phyloP scores from a whole-genome alignment of 2,888 invertebrate genomes.

The Epistrophe eligans region DNA sequence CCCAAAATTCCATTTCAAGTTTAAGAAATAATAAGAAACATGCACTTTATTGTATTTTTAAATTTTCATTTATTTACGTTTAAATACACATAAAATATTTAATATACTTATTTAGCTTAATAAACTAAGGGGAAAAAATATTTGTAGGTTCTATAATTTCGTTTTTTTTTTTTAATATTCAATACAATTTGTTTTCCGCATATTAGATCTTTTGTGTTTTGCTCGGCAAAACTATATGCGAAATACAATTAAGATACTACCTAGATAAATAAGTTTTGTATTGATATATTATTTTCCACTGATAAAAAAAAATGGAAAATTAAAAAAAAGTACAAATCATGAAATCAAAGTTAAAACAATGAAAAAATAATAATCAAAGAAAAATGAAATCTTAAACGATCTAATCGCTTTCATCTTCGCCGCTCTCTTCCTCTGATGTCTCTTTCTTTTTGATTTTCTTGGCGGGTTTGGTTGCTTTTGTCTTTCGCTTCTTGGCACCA shows the following conservation, averaged over 20 bases:
- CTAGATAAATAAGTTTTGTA: slow-evolving; percentile 51
- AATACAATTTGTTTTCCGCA: slow-evolving; percentile 24
- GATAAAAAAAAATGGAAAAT: slow-evolving; percentile 38
- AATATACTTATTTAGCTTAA: slow-evolving; percentile 62
- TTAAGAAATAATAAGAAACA: slow-evolving; percentile 33
- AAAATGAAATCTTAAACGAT: slow-evolving; percentile 70
- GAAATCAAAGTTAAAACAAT: slow-evolving; percentile 66
- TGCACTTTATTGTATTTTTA: slow-evolving; percentile 35
- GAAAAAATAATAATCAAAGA: slow-evolving; percentile 42
- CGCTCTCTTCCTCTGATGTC: slow-evolving; percentile 87
- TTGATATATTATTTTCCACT: slow-evolving; percentile 26
- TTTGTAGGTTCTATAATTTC: slow-evolving; percentile 55
- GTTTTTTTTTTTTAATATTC: slow-evolving; percentile 10
- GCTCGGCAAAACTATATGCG: slow-evolving; percentile 49
- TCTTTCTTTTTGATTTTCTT: slow-evolving; percentile 86
- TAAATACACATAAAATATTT: slow-evolving; percentile 71
- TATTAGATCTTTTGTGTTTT: slow-evolving; percentile 42
- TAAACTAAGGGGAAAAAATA: slow-evolving; percentile 60
- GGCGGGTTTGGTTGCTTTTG: slow-evolving; percentile 84
- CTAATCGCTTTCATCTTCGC: slow-evolving; percentile 88
- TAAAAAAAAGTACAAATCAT: slow-evolving; percentile 57
- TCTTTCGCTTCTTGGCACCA: slow-evolving; percentile 86
- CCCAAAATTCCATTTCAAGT: slow-evolving; percentile 13
- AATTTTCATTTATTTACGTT: slow-evolving; percentile 54
- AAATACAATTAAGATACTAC: slow-evolving; percentile 43